phyloP scores from a whole-genome alignment of 2,888 invertebrate genomes.

The Epicampocera succincta region DNA sequence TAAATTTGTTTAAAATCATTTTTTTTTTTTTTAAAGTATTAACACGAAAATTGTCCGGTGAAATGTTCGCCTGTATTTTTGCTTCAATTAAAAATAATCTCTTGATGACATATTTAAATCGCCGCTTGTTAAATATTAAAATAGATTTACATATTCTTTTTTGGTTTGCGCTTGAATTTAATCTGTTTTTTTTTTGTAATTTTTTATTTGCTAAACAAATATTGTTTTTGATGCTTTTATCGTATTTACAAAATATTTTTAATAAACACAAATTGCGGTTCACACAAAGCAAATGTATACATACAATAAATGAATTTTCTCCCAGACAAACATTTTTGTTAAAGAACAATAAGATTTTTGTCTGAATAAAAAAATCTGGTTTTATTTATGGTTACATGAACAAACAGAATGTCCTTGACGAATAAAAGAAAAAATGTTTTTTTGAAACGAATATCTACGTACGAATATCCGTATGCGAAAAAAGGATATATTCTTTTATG shows the following conservation, averaged over 20 bases:
- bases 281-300: background rate
- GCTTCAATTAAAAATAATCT: no score
- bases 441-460: background rate
- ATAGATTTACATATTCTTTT: background rate
- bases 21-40: no score
- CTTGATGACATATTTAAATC: no score
- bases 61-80: no score
- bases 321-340: background rate
- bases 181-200: background rate
- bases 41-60: no score
- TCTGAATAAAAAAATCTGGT: background rate
- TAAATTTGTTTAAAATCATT: no score
- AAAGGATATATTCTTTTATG: no score
- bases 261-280: constrained; percentile 3
- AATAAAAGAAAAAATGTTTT: background rate
- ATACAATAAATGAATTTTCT: constrained; percentile 11
- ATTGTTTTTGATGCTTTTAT: background rate
- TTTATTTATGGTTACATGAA: background rate
- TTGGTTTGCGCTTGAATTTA: background rate
- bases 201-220: background rate
- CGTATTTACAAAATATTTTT: background rate
- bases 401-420: background rate
- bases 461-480: background rate
- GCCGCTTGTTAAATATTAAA: background rate
- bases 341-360: background rate